Conservation (phyloP, 2,113 vertebrate species). For the Anas platyrhynchos region DNA sequence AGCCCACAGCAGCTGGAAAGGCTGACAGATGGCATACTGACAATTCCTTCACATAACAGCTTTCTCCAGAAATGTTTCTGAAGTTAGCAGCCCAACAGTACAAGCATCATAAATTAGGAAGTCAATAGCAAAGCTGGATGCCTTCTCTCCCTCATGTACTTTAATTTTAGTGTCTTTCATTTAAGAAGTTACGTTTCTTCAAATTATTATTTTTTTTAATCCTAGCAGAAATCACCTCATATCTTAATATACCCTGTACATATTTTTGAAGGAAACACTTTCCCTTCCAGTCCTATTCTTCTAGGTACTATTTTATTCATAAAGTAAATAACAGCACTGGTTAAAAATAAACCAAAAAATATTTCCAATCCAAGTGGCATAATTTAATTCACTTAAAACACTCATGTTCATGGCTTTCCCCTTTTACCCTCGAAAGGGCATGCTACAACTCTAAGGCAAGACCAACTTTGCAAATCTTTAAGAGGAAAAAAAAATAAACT, state of each 20-base stretch:
- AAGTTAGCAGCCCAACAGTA: neutral
- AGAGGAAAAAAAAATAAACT: neutral
- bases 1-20: neutral
- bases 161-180: neutral
- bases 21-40: neutral
- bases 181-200: neutral
- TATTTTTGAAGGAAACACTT: neutral
- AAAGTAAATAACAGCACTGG: neutral
- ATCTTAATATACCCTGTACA: neutral
- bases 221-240: neutral
- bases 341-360: neutral
- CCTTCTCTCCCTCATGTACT: neutral
- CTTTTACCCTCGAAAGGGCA: neutral
- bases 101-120: neutral
- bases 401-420: neutral
- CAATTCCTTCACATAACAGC: neutral
- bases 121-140: neutral
- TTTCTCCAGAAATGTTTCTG: neutral
- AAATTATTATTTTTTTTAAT: neutral
- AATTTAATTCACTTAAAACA: neutral
- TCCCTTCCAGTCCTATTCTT: neutral
- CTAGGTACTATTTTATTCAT: neutral
- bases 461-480: neutral
- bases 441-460: neutral
- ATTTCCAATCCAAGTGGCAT: neutral